Percentiles rank a stretch among this genome's conserved stretches.
phyloP scores from a whole-genome alignment of 2,113 vertebrate species.

The Zosterops hypoxanthus region DNA sequence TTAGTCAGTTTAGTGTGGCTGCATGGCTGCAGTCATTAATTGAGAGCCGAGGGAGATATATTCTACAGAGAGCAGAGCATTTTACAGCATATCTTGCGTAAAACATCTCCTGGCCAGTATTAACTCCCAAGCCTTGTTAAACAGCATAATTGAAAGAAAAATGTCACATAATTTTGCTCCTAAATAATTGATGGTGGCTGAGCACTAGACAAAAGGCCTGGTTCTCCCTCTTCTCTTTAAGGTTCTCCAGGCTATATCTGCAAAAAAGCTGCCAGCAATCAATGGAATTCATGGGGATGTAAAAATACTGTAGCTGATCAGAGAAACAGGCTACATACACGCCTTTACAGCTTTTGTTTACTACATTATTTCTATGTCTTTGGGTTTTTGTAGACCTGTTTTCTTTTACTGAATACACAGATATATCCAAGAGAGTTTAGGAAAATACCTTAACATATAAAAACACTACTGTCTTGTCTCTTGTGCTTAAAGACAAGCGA shows the following conservation, averaged over 20 bases:
- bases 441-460: constrained; percentile 4
- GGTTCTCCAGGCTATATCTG: background rate
- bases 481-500: background rate
- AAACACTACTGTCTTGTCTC: background rate
- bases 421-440: background rate
- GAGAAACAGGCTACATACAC: background rate
- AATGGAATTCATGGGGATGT: background rate
- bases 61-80: constrained; percentile 34
- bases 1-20: constrained; percentile 37
- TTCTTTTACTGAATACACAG: constrained; percentile 11
- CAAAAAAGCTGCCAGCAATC: background rate
- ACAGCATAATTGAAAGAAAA: constrained; percentile 71
- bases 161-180: constrained; percentile 63
- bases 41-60: constrained; percentile 62
- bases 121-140: constrained; percentile 63
- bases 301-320: constrained; percentile 12
- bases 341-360: background rate
- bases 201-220: constrained; percentile 26
- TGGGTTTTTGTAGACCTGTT: background rate
- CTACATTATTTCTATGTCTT: background rate
- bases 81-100: constrained; percentile 7
- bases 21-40: constrained; percentile 59
- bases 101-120: constrained; percentile 51
- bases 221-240: background rate
- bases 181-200: constrained; percentile 67